Base-by-base conservation (phyloP, 2,113 vertebrate genomes). In the Lynx canadensis region DNA sequence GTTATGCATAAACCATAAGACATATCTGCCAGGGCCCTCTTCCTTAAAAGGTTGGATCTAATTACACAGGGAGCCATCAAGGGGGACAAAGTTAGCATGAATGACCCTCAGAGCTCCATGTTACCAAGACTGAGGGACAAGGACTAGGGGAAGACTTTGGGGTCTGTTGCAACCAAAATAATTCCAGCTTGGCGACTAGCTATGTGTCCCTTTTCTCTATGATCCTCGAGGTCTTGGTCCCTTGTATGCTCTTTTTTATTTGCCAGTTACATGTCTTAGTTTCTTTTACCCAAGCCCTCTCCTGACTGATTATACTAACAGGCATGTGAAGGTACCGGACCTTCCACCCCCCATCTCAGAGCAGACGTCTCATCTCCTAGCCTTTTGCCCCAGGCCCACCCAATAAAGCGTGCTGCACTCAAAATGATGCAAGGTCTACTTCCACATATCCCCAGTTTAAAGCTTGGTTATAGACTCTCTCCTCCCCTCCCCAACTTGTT, bases 1-100 rank as follows among this genome's bases (percentile, higher is more conserved):
- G 73, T 88, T 79, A 76, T 95, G n/a, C 73, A 90, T 93, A 93
- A 95, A 97, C 86, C 80, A 71, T 89, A 73, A 97, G 86, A 9
- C 66, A 21, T 86, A 31, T 55, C 91, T 95, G 65, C 80, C 69
- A 85, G 60, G 23, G 16, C n/a, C 21, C 76, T 76, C 18, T 93
- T 91, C 90, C 85, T 96, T 91, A 85, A 94, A 93, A 95, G 87
- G 92, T 21, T 85, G 80, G 33, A 57, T 95, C 50, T 95, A 86
- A 91, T 91, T 90, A 94, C 38, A 85, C 29, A 41, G 31, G 27
- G 50, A 92, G 69, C 33, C 92, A 19, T n/a, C 65, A 95, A 94
- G 79, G 68, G 68, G 48, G 31, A 55, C 25, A 12, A 87, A 38
- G 74, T 96, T 21, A 36, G 80, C 33, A 15, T 66, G 52, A 65